Percentiles rank a stretch among this genome's conserved stretches.
phyloP scores from a whole-genome alignment of 2,888 invertebrate species.

The Liposcelis brunnea region DNA sequence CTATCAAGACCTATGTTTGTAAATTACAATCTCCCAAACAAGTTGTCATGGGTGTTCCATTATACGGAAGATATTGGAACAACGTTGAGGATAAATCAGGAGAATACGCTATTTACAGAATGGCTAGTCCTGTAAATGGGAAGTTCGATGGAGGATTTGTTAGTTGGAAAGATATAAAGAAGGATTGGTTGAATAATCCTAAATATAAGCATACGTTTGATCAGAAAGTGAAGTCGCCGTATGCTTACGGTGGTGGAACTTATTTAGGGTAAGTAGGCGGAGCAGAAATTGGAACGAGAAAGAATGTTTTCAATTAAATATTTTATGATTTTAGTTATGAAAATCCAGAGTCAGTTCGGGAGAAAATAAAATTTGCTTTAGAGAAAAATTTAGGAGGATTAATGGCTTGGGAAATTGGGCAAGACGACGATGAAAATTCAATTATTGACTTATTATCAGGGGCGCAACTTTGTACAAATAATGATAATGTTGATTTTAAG shows the following conservation, averaged over 20 bases:
- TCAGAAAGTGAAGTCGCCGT: constrained; percentile 13
- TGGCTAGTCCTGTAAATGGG: constrained; percentile 11
- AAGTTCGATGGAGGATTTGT: constrained; percentile 14
- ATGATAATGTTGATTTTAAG: constrained; percentile 12
- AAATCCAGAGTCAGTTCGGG: constrained; percentile 11
- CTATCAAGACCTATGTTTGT: constrained; percentile 14
- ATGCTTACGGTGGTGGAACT: constrained; percentile 8
- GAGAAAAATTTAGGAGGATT: constrained; percentile 14
- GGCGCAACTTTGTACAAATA: constrained; percentile 12
- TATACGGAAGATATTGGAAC: constrained; percentile 15
- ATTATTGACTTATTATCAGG: constrained; percentile 12
- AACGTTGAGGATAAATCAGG: constrained; percentile 14
- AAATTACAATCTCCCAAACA: constrained; percentile 13
- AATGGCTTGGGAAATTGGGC: constrained; percentile 16
- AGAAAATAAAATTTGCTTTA: constrained; percentile 13
- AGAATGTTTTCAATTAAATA: too few relatives aligned
- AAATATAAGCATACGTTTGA: constrained; percentile 11
- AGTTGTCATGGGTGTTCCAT: constrained; percentile 16
- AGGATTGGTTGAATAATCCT: constrained; percentile 12
- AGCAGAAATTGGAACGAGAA: constrained; percentile 12
- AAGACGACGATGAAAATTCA: constrained; percentile 13
- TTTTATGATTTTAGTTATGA: too few relatives aligned
- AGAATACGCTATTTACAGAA: constrained; percentile 13
- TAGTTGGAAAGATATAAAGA: constrained; percentile 13
- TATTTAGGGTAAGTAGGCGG: too few relatives aligned